A percentile compares a stretch with the other conserved stretches of the same genome.
These are phyloP conservation scores for Oreocharis arfaki DNA, from an alignment of 2,113 vertebrate species.

Conservation along the genomic window DNA sequence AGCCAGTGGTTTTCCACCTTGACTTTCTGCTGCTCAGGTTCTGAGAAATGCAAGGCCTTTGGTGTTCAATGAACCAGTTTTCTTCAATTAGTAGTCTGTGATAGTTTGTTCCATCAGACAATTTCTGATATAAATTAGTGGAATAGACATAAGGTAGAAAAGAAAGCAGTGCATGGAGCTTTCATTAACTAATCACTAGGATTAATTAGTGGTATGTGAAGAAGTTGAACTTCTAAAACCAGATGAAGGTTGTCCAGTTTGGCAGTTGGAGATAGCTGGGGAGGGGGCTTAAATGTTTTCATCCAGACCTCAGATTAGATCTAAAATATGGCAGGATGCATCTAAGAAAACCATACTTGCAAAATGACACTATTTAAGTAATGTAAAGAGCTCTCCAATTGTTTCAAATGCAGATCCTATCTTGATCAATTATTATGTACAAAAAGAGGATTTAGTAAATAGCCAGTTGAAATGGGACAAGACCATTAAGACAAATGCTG, in stretches of 20 bases:
- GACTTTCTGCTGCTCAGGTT: neutral
- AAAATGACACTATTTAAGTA: neutral
- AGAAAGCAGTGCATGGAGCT: neutral
- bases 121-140: neutral
- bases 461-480: neutral
- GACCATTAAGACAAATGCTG: neutral
- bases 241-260: neutral
- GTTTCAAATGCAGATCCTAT: neutral
- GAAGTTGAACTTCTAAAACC: neutral
- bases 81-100: neutral
- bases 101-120: neutral
- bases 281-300: neutral
- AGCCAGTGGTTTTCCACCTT: neutral
- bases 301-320: neutral
- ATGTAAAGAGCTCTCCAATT: neutral
- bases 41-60: neutral
- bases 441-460: neutral
- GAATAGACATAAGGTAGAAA: neutral
- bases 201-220: neutral
- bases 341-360: neutral
- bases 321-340: neutral
- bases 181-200: neutral
- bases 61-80: neutral
- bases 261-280: neutral
- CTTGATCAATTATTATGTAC: neutral